Conservation (phyloP, 1,140 invertebrate species). For the Drosophila teissieri region DNA sequence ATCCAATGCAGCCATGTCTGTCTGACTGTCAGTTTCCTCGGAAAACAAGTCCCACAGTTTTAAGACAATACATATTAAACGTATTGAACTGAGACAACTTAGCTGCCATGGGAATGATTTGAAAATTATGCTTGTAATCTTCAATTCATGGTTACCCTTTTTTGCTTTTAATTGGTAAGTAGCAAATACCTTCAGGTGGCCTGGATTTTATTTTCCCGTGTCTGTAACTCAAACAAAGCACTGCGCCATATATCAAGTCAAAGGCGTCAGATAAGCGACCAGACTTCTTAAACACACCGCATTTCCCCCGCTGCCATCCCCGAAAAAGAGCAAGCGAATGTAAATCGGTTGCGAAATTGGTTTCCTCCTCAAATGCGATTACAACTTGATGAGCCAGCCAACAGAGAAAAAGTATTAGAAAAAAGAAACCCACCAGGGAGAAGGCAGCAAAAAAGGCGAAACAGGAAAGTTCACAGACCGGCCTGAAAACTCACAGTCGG, state of each 20-base stretch:
- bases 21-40: too few relatives aligned
- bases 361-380: constrained; percentile 68
- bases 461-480: neutral
- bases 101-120: too few relatives aligned
- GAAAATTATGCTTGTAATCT: too few relatives aligned
- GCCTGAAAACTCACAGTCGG: neutral
- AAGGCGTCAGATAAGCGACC: constrained; percentile 73
- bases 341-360: constrained; percentile 77
- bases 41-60: too few relatives aligned
- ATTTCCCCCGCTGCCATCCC: neutral
- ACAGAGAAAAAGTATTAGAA: constrained; percentile 2
- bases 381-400: constrained; percentile 71
- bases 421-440: neutral
- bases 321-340: constrained; percentile 56
- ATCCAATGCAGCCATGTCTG: too few relatives aligned
- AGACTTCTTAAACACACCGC: constrained; percentile 23
- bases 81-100: too few relatives aligned
- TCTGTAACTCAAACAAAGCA: constrained; percentile 38
- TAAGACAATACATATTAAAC: too few relatives aligned
- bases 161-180: too few relatives aligned
- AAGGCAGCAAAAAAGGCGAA: neutral
- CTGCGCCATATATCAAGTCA: constrained; percentile 77
- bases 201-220: constrained; percentile 17
- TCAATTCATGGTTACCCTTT: too few relatives aligned
- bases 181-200: too few relatives aligned